These are phyloP conservation scores for Microcebus murinus DNA, from an alignment of 2,113 vertebrate genomes.

Conservation along the genomic window DNA sequence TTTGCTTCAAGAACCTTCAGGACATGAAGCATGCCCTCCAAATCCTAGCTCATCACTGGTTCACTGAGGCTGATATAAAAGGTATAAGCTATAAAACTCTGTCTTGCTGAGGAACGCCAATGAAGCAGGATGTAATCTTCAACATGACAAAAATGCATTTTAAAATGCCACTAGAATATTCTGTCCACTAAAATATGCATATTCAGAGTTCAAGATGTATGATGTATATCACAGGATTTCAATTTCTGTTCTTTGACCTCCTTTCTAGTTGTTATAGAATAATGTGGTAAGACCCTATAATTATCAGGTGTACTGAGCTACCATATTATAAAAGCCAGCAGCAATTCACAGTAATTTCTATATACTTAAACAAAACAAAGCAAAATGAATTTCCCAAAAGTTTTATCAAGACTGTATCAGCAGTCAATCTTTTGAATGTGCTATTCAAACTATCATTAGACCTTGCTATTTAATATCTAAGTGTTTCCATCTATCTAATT, in stretches of 20 bases:
- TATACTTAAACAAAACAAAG: not conserved
- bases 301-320: not conserved
- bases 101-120: not conserved
- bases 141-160: slow-evolving; percentile 59
- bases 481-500: not conserved
- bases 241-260: not conserved
- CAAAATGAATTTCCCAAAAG: not conserved
- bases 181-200: slow-evolving; percentile 29
- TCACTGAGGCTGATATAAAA: not conserved
- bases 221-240: not conserved
- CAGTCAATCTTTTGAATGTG: slow-evolving; percentile 37
- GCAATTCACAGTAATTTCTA: not conserved
- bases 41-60: not conserved
- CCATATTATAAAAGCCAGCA: slow-evolving; percentile 42
- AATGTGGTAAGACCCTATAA: not conserved
- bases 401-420: slow-evolving; percentile 27
- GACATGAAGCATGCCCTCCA: not conserved
- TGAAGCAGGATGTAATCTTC: slow-evolving; percentile 49
- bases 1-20: not conserved
- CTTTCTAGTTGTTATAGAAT: not conserved
- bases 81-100: not conserved
- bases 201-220: not conserved
- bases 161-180: not conserved
- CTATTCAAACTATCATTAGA: not conserved
- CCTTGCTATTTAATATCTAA: slow-evolving; percentile 68